Conservation (phyloP, 1,140 invertebrate species). For the Drosophila azteca region DNA sequence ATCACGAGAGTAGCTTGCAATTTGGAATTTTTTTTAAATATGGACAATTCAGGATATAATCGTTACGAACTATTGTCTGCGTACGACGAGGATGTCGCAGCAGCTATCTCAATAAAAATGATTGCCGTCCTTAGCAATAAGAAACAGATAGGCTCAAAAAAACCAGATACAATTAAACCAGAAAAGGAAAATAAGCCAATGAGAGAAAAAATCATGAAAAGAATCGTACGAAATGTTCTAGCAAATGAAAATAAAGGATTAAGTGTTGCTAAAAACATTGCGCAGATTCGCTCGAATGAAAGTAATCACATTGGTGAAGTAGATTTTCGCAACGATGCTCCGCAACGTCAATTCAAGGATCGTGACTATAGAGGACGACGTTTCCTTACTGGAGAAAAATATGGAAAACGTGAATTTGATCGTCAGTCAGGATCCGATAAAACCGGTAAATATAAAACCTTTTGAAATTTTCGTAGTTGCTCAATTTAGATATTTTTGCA, state of each 20-base stretch:
- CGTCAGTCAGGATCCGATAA: constrained; percentile 97
- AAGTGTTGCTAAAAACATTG: constrained; percentile 29
- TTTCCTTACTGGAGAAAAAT: constrained; percentile 86
- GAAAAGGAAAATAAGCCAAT: constrained; percentile 93
- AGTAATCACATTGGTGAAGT: constrained; percentile 84
- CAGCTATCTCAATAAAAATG: constrained; percentile 24
- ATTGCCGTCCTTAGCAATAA: constrained; percentile 41
- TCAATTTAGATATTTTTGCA: no score
- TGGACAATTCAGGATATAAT: constrained; percentile 97
- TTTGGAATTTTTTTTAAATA: constrained; percentile 82
- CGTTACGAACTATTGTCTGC: constrained; percentile 95
- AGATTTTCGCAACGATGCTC: constrained; percentile 84
- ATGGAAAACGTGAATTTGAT: constrained; percentile 94
- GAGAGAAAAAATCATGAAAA: neutral
- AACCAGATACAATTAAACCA: constrained; percentile 82
- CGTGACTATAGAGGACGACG: constrained; percentile 74
- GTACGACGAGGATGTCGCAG: constrained; percentile 90
- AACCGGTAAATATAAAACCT: constrained; percentile 87
- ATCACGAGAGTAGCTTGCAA: constrained; percentile 27
- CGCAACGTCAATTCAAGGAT: constrained; percentile 68
- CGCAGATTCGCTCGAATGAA: constrained; percentile 85
- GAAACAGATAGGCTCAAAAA: constrained; percentile 25
- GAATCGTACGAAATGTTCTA: constrained; percentile 88
- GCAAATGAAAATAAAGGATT: constrained; percentile 65
- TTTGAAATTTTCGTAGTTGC: no score